These are phyloP conservation scores for Macropus fuliginosus DNA, from an alignment of 2,797 vertebrate genomes.

Conservation along the genomic window DNA sequence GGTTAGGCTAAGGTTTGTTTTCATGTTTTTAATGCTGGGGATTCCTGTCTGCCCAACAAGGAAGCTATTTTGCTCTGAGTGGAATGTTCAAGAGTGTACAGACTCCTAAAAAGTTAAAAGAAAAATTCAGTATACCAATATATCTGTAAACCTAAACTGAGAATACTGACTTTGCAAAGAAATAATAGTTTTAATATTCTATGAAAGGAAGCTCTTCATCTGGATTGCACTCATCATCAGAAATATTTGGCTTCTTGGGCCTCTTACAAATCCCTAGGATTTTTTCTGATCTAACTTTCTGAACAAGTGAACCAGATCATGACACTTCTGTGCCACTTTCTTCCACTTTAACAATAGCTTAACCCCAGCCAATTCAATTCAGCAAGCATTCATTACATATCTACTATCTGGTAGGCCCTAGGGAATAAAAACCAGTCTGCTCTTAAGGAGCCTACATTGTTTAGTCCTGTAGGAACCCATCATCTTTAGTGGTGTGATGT, in stretches of 20 bases:
- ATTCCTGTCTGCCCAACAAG: conserved; percentile 29
- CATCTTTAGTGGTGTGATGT: conserved; percentile 34
- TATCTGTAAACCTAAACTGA: conserved; percentile 34
- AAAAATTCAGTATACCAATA: neutral
- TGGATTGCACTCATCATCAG: conserved; percentile 16
- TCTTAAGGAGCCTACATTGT: neutral
- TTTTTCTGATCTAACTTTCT: neutral
- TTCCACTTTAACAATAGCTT: neutral
- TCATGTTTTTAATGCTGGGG: neutral
- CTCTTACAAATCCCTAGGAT: conserved; percentile 1
- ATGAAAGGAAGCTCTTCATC: conserved; percentile 27
- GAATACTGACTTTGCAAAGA: conserved; percentile 1
- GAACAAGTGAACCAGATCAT: neutral
- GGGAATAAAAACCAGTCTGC: neutral
- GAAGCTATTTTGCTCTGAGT: conserved; percentile 18
- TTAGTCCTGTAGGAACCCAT: conserved; percentile 12
- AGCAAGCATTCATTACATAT: neutral
- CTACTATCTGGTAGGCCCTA: neutral
- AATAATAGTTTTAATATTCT: conserved; percentile 17
- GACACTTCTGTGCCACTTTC: neutral
- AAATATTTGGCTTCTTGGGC: conserved; percentile 13
- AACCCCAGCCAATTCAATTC: neutral
- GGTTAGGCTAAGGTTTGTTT: neutral
- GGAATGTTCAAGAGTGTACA: neutral
- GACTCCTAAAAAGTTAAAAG: conserved; percentile 48